Evolutionary conservation across 2,888 invertebrate genomes (phyloP).

Genomic region (Mechanitis messenoides): DNA sequence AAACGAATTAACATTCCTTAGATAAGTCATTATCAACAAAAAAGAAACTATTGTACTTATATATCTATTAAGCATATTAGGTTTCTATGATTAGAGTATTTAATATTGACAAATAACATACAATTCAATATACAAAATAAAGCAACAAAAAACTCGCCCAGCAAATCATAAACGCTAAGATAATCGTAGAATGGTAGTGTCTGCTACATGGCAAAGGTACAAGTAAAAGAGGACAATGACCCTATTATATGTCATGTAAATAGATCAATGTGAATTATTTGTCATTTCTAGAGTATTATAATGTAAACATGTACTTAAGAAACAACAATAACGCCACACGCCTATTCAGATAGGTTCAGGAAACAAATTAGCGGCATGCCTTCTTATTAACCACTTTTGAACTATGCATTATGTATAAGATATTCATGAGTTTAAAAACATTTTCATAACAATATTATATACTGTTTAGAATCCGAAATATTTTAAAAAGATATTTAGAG

Average conservation of each 20-base stretch:
- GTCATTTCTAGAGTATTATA: not conserved
- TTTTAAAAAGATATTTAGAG: too few relatives aligned
- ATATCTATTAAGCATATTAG: not conserved
- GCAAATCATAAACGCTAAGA: conserved; percentile 13
- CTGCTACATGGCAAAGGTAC: conserved; percentile 17
- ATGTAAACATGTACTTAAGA: not conserved
- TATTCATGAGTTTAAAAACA: not conserved
- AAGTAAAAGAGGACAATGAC: conserved; percentile 50
- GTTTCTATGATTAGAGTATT: not conserved
- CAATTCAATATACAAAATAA: not conserved
- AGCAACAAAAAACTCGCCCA: conserved; percentile 14
- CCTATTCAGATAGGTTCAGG: not conserved
- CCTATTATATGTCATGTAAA: conserved; percentile 48
- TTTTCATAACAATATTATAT: not conserved
- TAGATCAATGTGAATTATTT: conserved; percentile 32
- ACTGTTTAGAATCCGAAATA: not conserved
- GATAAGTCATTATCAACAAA: not conserved
- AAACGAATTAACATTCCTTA: not conserved
- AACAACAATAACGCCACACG: not conserved
- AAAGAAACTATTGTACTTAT: too few relatives aligned
- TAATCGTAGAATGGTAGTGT: conserved; percentile 8
- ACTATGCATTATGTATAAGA: conserved; percentile 6
- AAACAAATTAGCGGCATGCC: not conserved
- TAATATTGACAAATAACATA: not conserved
- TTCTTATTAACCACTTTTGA: conserved; percentile 2